Base-by-base conservation (phyloP, 2,113 vertebrate species). In the Stigmatopora nigra region DNA sequence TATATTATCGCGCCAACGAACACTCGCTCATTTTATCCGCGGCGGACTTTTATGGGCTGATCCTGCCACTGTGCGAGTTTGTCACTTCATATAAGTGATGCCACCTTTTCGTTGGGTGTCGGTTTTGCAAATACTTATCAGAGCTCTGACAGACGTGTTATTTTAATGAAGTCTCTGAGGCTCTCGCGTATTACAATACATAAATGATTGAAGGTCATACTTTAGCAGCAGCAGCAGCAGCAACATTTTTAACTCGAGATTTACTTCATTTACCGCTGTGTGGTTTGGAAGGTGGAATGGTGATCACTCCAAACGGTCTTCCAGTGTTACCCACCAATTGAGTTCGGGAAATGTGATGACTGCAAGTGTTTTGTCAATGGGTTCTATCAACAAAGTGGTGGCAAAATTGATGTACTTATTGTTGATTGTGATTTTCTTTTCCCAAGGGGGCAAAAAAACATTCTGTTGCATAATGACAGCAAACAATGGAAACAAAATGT, bases 1-100 rank as follows among this genome's bases (percentile, higher is more conserved):
- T 90, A 86, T 89, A 88, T 89, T 88, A 88, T 89, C 85, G 87
- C 88, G 83, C 89, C 76, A 3, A 72, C 79, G 70, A 83, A 86
- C 80, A 80, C 80, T 79, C 73, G 67, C 75, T 86, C 82, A 79
- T 84, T 88, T 88, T 74, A 84, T 84, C 87, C 68, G 41, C 76
- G 41, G 35, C 71, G 68, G 84, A 88, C 85, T 83, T 89, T 88
- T 80, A 88, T 83, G 85, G 73, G 81, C 78, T 69, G 81, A 72
- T 84, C 76, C 78, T 85, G 82, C 87, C 87, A 82, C 88, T 78
- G 63, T 78, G 72, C 56, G 85, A 83, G 86, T 84, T 80, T 77
- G 85, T 81, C 79, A 81, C 88, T 86, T 87, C 78, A 83, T 89
- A 86, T 86, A 86, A 86, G 78, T 1, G 44, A 55, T 59, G 57